Percentiles rank a stretch among this genome's conserved stretches.
Conservation (phyloP, 1,140 invertebrate genomes). For the Dinothrombium tinctorium region DNA sequence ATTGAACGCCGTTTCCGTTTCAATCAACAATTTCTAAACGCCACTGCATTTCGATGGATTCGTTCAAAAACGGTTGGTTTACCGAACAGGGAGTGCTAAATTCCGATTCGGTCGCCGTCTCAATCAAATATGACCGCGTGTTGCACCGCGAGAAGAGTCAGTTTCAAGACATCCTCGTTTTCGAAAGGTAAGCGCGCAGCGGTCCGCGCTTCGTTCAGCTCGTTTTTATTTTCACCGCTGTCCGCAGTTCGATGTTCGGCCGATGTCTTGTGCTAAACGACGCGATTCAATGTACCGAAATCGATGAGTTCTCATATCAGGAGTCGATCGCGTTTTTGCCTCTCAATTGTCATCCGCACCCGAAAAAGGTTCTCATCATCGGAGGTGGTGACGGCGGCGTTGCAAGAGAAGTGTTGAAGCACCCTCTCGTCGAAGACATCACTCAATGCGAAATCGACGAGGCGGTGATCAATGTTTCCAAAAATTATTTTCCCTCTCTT, state of each 20-base stretch:
- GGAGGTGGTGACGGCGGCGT: constrained; percentile 95
- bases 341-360: constrained; percentile 65
- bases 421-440: constrained; percentile 60
- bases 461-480: constrained; percentile 69
- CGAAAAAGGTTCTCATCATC: constrained; percentile 60
- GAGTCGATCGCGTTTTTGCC: constrained; percentile 94
- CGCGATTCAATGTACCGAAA: constrained; percentile 85
- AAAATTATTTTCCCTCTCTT: constrained; percentile 73
- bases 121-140: constrained; percentile 60
- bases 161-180: constrained; percentile 68
- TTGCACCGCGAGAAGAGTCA: constrained; percentile 54
- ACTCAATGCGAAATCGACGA: constrained; percentile 87
- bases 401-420: constrained; percentile 76
- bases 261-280: constrained; percentile 74
- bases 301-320: constrained; percentile 92
- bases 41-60: constrained; percentile 26
- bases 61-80: constrained; percentile 60
- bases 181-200: constrained; percentile 70
- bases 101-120: constrained; percentile 32
- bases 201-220: too few species aligned
- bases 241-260: constrained; percentile 66
- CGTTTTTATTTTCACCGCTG: too few species aligned
- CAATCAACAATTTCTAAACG: not conserved
- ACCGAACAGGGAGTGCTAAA: constrained; percentile 39
- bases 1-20: not conserved